Base-by-base conservation (phyloP, 2,113 vertebrate genomes). In the Rana temporaria region DNA sequence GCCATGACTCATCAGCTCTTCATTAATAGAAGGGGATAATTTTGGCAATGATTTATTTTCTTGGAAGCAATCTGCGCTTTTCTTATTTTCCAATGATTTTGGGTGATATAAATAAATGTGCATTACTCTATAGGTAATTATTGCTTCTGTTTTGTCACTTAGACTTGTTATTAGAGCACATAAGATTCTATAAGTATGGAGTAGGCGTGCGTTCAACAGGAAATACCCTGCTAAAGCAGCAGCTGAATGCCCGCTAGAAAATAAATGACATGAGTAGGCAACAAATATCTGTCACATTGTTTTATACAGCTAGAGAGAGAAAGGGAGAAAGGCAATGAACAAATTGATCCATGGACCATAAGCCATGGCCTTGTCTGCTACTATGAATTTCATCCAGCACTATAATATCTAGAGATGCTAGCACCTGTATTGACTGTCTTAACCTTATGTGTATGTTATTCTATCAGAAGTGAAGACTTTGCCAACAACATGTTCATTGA, bases 101-200 rank as follows among this genome's bases (percentile, higher is more conserved):
- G 48, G 86, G 55, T 56, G 81, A 78, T 82, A 86, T 86, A 90
- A 87, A 90, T 87, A 89, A 84, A 79, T 56, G 64, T 66, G 70
- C 82, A 85, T 84, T 87, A 85, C 85, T 88, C 86, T 79, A 86
- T 89, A 88, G 86, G 88, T 91, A 89, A 91, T 89, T 89, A 86
- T 53, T 83, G 79, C 85, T 86, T 89, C 85, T 90, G 84, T 84
- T 89, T 85, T 81, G 74, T 68, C 32, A 82, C 85, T 87, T 87
- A 84, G 85, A 85, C 78, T 68, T 81, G 82, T 57, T 82, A 81
- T 85, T 79, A 71, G 76, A 84, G 80, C 63, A 85, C 85, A 87
- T 85, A 62, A 22, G 82, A 84, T 70, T 64, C 19, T 81, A 65
- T 55, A 81, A 64, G 79, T 38, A 66, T 30, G 52, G 62, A 38